Conservation (phyloP, 1,140 invertebrate species). For the Drosophila equinoxialis region DNA sequence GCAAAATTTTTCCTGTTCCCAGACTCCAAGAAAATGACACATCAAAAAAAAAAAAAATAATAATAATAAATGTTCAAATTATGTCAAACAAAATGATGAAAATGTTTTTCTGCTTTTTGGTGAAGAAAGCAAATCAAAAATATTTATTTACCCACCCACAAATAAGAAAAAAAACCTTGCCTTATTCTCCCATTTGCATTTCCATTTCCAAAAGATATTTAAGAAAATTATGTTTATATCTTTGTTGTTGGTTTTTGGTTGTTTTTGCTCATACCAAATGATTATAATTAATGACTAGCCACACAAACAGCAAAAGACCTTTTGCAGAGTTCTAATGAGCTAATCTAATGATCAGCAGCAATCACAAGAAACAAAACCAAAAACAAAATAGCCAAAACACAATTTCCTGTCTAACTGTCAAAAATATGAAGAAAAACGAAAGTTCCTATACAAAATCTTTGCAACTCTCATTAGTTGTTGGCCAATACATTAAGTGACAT, state of each 20-base stretch:
- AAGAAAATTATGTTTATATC: slow-evolving; percentile 40
- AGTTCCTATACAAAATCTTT: slow-evolving; percentile 42
- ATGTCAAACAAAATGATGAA: slow-evolving; percentile 29
- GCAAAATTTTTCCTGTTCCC: slow-evolving; percentile 50
- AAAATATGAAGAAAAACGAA: slow-evolving; percentile 62
- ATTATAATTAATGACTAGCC: slow-evolving; percentile 60
- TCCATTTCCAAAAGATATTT: slow-evolving; percentile 29
- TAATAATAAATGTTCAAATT: slow-evolving; percentile 52
- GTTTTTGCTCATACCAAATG: slow-evolving; percentile 21
- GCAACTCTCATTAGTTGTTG: slow-evolving; percentile 64
- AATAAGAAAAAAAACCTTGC: slow-evolving; percentile 44
- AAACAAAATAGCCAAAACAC: slow-evolving; percentile 37
- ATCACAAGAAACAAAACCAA: background rate
- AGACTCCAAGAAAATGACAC: slow-evolving; percentile 44
- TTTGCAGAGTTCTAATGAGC: slow-evolving; percentile 66
- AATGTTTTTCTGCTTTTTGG: slow-evolving; percentile 2
- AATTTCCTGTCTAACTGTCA: slow-evolving; percentile 65
- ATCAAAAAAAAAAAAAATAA: slow-evolving; percentile 33
- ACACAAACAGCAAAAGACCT: slow-evolving; percentile 23
- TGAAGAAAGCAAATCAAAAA: slow-evolving; percentile 4
- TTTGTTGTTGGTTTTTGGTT: too few relatives aligned
- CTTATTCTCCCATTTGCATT: background rate
- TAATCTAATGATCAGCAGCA: slow-evolving; percentile 39
- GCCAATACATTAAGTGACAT: slow-evolving; percentile 55
- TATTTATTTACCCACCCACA: slow-evolving; percentile 5